Conservation (phyloP, 2,797 vertebrate genomes). For the Staurois parvus region DNA sequence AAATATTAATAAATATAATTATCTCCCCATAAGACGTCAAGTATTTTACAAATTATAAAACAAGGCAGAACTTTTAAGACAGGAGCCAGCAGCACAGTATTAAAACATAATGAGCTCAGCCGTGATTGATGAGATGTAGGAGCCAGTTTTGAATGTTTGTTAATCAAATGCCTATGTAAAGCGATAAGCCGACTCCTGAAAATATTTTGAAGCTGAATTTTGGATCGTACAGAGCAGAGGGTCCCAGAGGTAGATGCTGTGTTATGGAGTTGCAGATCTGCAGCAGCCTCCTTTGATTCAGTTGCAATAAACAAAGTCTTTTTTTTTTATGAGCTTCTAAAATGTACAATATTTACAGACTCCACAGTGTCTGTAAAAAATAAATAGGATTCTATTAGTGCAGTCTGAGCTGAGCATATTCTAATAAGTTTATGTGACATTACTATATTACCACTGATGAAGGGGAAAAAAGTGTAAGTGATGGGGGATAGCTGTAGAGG, state of each 20-base stretch:
- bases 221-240: slow-evolving; percentile 6
- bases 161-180: slow-evolving; percentile 12
- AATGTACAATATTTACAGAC: too few relatives aligned
- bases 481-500: too few relatives aligned
- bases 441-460: too few relatives aligned
- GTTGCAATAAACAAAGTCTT: background rate
- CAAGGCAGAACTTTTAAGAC: slow-evolving; percentile 2
- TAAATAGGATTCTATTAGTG: too few relatives aligned
- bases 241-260: slow-evolving; percentile 11
- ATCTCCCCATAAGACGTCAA: slow-evolving; percentile 13
- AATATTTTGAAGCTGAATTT: background rate
- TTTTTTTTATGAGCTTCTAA: too few relatives aligned
- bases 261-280: background rate
- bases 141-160: slow-evolving; percentile 26
- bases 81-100: slow-evolving; percentile 13
- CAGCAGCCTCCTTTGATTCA: background rate
- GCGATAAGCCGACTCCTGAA: background rate
- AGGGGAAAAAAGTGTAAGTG: too few relatives aligned
- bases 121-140: slow-evolving; percentile 17
- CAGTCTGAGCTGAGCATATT: too few relatives aligned
- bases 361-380: too few relatives aligned
- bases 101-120: slow-evolving; percentile 34
- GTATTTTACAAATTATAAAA: slow-evolving; percentile 30
- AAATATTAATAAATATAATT: slow-evolving; percentile 40
- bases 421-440: too few relatives aligned